phyloP scores from a whole-genome alignment of 2,888 invertebrate genomes.

The Cheilosia pagana region DNA sequence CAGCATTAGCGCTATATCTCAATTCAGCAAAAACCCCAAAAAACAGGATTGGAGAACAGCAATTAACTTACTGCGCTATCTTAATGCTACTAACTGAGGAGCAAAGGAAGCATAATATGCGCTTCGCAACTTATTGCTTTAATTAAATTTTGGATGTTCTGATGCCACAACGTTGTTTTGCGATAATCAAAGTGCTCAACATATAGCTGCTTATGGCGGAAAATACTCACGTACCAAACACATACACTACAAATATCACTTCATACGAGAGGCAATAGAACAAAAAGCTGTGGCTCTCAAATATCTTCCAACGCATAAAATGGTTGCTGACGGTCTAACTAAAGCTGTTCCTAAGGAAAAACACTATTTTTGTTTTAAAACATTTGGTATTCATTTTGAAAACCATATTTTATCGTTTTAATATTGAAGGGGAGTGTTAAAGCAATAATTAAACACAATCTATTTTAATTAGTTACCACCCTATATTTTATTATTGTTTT shows the following conservation, averaged over 20 bases:
- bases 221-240: slow-evolving; percentile 14
- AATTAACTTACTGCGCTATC: not conserved
- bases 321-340: slow-evolving; percentile 18
- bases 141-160: too few relatives aligned
- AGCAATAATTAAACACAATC: not conserved
- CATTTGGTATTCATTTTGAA: not conserved
- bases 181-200: slow-evolving; percentile 12
- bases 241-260: slow-evolving; percentile 23
- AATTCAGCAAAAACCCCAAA: not conserved
- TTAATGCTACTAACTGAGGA: slow-evolving; percentile 23
- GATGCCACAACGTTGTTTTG: too few relatives aligned
- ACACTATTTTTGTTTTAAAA: slow-evolving; percentile 6
- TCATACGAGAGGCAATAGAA: slow-evolving; percentile 11
- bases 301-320: slow-evolving; percentile 7
- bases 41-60: too few relatives aligned
- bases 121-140: too few relatives aligned
- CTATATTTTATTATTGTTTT: too few relatives aligned
- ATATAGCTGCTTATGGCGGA: slow-evolving; percentile 7
- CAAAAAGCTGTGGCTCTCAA: not conserved
- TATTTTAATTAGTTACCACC: too few relatives aligned
- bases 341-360: slow-evolving; percentile 21
- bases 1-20: not conserved
- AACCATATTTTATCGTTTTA: not conserved
- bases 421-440: slow-evolving; percentile 8
- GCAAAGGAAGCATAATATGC: slow-evolving; percentile 56